These are phyloP conservation scores for Zalophus californianus DNA, from an alignment of 2,797 vertebrate genomes.

Conservation along the genomic window DNA sequence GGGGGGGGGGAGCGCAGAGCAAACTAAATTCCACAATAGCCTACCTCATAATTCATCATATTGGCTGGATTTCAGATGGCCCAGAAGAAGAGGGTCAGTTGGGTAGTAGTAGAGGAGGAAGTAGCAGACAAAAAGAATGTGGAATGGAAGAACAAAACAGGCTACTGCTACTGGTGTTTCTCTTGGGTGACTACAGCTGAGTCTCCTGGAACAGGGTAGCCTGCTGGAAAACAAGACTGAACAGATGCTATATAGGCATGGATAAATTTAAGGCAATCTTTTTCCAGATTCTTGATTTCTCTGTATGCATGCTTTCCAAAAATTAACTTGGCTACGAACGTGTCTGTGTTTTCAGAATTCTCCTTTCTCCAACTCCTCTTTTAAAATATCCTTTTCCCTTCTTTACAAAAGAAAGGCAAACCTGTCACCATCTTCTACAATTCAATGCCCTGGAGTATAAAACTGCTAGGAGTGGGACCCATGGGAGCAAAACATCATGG, in stretches of 20 bases:
- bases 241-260: neutral
- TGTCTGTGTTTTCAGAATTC: neutral
- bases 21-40: neutral
- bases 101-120: neutral
- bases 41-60: neutral
- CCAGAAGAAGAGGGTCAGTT: neutral
- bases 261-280: neutral
- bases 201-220: neutral
- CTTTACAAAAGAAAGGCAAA: neutral
- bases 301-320: conserved; percentile 3
- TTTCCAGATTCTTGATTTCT: neutral
- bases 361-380: neutral
- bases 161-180: neutral
- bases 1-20: too few species aligned
- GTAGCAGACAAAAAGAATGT: neutral
- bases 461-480: neutral
- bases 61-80: neutral
- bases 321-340: neutral
- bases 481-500: neutral
- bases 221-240: neutral
- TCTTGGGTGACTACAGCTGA: neutral
- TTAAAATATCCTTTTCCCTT: neutral
- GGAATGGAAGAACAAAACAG: neutral
- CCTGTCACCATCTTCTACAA: neutral
- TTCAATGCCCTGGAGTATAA: neutral